Evolutionary conservation across 2,888 invertebrate genomes (phyloP).

Genomic region (Maniola hyperantus): DNA sequence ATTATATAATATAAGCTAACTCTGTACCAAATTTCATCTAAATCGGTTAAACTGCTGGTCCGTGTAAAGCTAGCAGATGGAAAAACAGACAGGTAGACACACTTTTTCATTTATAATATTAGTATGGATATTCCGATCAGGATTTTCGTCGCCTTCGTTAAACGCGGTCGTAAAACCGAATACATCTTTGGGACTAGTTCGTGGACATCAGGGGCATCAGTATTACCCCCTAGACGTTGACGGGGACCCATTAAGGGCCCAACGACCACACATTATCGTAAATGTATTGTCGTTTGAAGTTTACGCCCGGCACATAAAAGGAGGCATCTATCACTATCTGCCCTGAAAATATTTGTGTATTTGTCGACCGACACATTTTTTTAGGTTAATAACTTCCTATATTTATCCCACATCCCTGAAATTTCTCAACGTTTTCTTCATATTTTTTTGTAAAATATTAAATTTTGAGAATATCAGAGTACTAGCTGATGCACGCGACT

Average conservation of each 20-base stretch:
- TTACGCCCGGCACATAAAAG: constrained; percentile 60
- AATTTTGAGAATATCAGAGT: too few relatives aligned
- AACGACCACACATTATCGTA: constrained; percentile 67
- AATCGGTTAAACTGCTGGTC: too few relatives aligned
- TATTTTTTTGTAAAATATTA: too few relatives aligned
- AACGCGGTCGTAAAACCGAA: constrained; percentile 28
- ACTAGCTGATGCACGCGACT: too few relatives aligned
- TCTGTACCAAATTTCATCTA: too few relatives aligned
- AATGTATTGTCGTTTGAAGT: constrained; percentile 69
- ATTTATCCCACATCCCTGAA: constrained; percentile 13
- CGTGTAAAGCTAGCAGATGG: too few relatives aligned
- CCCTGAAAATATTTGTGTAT: constrained; percentile 32
- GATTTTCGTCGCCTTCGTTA: constrained; percentile 2
- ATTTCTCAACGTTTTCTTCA: constrained; percentile 7
- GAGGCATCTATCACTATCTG: constrained; percentile 39
- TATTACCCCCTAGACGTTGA: constrained; percentile 48
- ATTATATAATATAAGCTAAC: too few relatives aligned
- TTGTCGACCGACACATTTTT: constrained; percentile 28
- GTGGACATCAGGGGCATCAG: constrained; percentile 49
- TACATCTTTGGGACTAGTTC: constrained; percentile 34
- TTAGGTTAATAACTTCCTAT: constrained; percentile 23
- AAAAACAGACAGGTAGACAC: too few relatives aligned
- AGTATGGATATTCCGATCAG: not conserved
- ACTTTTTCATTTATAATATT: too few relatives aligned
- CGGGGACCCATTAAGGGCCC: constrained; percentile 57